phyloP scores from a whole-genome alignment of 64 coral and sea anemone species.

The Stichodactyla helianthus region DNA sequence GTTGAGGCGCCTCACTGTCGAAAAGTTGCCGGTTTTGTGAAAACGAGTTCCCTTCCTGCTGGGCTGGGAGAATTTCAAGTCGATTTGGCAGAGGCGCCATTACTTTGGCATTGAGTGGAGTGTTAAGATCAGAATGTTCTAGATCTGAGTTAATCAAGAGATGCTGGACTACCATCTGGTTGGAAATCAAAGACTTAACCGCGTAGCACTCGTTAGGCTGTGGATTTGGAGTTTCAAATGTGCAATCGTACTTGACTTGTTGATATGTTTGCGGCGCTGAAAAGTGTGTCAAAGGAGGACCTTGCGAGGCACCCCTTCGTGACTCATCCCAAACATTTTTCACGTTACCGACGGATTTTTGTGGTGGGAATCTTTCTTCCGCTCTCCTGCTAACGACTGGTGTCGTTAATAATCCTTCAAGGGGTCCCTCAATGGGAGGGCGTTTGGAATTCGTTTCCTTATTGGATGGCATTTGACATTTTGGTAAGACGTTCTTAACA shows the following conservation, averaged over 20 bases:
- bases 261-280: background rate
- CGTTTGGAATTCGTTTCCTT: background rate
- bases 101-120: background rate
- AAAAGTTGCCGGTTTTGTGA: background rate
- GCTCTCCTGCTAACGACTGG: background rate
- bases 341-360: background rate
- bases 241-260: background rate
- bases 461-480: background rate
- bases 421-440: background rate
- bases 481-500: background rate
- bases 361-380: background rate
- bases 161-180: background rate
- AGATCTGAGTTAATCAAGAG: background rate
- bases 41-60: background rate
- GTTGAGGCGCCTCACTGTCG: background rate
- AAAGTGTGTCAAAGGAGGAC: background rate
- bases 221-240: background rate
- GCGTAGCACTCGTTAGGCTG: background rate
- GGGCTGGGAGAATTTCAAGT: background rate
- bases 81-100: background rate
- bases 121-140: background rate
- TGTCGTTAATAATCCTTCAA: background rate
- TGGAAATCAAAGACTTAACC: background rate
- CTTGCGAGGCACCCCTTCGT: background rate
- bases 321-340: background rate